Base-by-base conservation (phyloP, 2,888 invertebrate species). In the Perdita meconis region DNA sequence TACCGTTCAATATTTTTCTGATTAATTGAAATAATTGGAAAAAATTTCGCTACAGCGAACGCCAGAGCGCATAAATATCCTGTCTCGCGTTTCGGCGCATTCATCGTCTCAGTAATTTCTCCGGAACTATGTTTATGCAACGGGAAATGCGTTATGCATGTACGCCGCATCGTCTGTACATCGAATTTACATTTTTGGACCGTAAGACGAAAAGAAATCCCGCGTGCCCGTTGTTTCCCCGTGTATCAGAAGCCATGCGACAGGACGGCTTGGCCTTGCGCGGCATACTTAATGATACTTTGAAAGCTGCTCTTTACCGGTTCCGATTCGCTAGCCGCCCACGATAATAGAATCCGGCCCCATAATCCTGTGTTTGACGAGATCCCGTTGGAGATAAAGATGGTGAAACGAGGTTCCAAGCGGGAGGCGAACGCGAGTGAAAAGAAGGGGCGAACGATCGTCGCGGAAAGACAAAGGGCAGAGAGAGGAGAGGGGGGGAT, bases 331-430 rank as follows among this genome's bases (percentile, higher is more conserved):
- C 87, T 82, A 81, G 82, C 84, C 78, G 81, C 75, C 85, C 84
- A 76, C 79, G 85, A 86, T 91, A 90, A 90, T 91, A 87, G 87
- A 88, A 89, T 89, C 90, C 86, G 85, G 84, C 87, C 82, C 86
- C 84, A 88, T 90, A 91, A 91, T 89, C 90, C 85, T 78, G 84
- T 88, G 87, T 87, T 90, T 90, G 89, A 90, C 86, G 90, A 89
- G 89, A 86, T 85, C 30, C 78, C 66, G 76, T 59, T 63, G 65
- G 63, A 76, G 84, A 80, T 72, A 80, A 80, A 84, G 76, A 78
- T 70, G 80, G 69, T 74, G 65, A 73, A 79, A 83, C 72, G 82
- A 70, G 83, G 78, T 68, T 81, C 60, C 67, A 51, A 55, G 42
- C 34, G 19, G 66, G 19, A 24, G 40, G 57, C 24, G 47, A 36